Base-by-base conservation (phyloP, 2,113 vertebrate genomes). In the Baryphthengus martii region DNA sequence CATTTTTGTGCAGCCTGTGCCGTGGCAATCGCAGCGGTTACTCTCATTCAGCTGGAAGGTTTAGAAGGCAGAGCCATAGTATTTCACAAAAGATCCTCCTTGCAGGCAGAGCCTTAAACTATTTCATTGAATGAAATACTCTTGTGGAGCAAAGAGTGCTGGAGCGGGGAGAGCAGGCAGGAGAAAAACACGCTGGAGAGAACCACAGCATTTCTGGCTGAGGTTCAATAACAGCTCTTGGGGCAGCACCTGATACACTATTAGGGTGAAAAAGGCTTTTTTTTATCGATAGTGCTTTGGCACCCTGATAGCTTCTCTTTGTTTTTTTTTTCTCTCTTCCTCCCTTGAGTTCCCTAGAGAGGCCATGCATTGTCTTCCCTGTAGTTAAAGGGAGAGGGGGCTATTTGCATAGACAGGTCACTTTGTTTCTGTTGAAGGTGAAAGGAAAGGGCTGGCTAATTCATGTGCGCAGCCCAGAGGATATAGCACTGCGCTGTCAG, bases 121-220 rank as follows among this genome's bases (percentile, higher is more conserved):
- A 45, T 84, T 88, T 87, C 52, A 88, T 7, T 93, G 93, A 95
- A 91, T 90, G 95, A 97, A 97, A 97, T 93, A 66, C 2, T 17
- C 53, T 94, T 1, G 2, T 66, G 59, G 72, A 93, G 53, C 1
- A 0, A 84, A 58, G 73, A 68, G 45, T 67, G 74, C 20, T 2
- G 11, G 39, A 21, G 37, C 2, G 12, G 53, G 49, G 7, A 42
- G 49, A 63, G 35, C 5, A 21, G 37, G 31, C 0, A 7, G 26
- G 19, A 45, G 35, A 11, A 73, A 90, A 90, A 37, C 47, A 26
- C n/a, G 18, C 45, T 39, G 62, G 44, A 14, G 73, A 93, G 66
- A 89, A 56, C 44, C 28, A 40, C 47, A 65, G 49, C 29, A 16
- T 86, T 91, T 92, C 87, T 94, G 85, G 89, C 81, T 6, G 3